Evolutionary conservation across 2,888 invertebrate species (phyloP).

Genomic region (Sinelater perroti): DNA sequence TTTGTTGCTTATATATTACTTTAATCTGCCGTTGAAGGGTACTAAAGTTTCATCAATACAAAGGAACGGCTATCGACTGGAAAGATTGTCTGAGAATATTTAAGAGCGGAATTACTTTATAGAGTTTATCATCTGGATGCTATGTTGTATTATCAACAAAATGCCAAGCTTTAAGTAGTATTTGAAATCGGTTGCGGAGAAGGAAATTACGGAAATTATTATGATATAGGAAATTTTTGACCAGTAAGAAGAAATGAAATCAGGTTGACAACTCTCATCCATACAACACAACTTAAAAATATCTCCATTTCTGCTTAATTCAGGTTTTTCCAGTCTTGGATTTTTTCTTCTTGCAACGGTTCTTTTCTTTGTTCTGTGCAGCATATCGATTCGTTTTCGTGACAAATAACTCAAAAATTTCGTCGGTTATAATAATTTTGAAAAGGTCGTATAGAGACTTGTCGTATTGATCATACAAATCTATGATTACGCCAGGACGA

Average conservation of each 20-base stretch:
- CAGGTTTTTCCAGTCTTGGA: conserved; percentile 26
- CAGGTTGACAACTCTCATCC: conserved; percentile 40
- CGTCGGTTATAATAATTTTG: conserved; percentile 23
- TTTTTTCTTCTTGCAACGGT: conserved; percentile 1
- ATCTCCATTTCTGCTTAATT: conserved; percentile 31
- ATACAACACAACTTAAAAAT: conserved; percentile 28
- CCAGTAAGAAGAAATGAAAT: conserved; percentile 34
- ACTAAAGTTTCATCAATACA: conserved; percentile 46
- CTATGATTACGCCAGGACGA: conserved; percentile 9
- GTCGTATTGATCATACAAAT: conserved; percentile 10
- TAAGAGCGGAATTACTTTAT: too few relatives aligned
- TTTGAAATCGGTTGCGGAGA: conserved; percentile 34
- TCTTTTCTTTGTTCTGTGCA: not conserved
- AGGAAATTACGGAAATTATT: conserved; percentile 25
- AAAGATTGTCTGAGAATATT: too few relatives aligned
- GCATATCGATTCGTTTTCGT: conserved; percentile 35
- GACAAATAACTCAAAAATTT: conserved; percentile 8
- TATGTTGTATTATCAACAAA: conserved; percentile 32
- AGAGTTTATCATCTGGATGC: too few relatives aligned
- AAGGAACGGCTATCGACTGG: too few relatives aligned
- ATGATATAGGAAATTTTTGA: conserved; percentile 21
- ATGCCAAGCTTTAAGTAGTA: conserved; percentile 20
- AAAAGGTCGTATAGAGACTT: conserved; percentile 25
- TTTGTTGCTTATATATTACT: conserved; percentile 41
- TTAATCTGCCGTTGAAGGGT: conserved; percentile 47